phyloP scores from a whole-genome alignment of 2,797 vertebrate genomes.

The Acipenser oxyrinchus region DNA sequence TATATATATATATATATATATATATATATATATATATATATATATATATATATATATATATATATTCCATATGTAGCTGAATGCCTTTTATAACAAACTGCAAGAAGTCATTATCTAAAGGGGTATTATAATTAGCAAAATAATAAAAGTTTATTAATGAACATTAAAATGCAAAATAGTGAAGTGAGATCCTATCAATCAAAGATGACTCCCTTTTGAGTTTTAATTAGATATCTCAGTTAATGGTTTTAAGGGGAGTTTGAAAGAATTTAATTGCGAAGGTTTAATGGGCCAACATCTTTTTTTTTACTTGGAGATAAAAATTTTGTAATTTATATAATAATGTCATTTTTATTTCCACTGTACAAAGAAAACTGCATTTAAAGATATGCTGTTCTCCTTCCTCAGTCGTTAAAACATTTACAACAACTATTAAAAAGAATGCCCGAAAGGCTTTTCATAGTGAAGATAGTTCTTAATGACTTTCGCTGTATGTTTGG shows the following conservation, averaged over 20 bases:
- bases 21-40: no score
- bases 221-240: constrained; percentile 97
- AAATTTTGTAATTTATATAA: constrained; percentile 54
- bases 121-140: constrained; percentile 96
- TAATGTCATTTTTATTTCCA: constrained; percentile 54
- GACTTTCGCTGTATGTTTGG: no score
- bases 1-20: no score
- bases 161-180: constrained; percentile 97
- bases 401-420: background rate
- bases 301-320: constrained; percentile 54
- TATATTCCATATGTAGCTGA: constrained; percentile 45
- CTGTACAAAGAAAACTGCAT: constrained; percentile 45
- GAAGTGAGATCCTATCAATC: constrained; percentile 86
- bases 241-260: constrained; percentile 91
- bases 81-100: constrained; percentile 51
- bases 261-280: constrained; percentile 89
- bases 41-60: background rate
- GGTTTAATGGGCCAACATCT: constrained; percentile 86
- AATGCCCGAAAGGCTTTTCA: constrained; percentile 4
- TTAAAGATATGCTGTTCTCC: constrained; percentile 23
- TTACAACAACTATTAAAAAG: background rate
- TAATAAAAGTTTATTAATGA: constrained; percentile 99
- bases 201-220: constrained; percentile 90
- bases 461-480: no score
- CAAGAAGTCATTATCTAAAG: constrained; percentile 70